A percentile compares a stretch with the other conserved stretches of the same genome.
Evolutionary conservation across 1,140 invertebrate genomes (phyloP).

Genomic region (Heliconius melpomene): DNA sequence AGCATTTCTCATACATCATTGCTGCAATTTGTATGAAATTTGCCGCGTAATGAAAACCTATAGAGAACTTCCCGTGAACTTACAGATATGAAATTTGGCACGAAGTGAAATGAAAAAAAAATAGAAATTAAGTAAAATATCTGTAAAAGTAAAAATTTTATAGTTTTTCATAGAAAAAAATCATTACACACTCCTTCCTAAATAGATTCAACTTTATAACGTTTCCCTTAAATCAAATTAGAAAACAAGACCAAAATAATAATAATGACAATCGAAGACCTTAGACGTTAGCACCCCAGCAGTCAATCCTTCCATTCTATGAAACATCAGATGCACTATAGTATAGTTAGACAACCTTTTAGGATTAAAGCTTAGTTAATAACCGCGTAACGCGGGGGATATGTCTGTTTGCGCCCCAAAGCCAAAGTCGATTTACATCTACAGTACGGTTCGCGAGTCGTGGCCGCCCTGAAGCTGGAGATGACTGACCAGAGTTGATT

Average conservation of each 20-base stretch:
- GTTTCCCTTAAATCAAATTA: neutral
- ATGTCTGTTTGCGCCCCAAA: conserved; percentile 10
- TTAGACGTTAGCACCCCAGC: conserved; percentile 4
- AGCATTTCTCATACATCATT: too few species aligned
- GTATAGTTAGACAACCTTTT: conserved; percentile 31
- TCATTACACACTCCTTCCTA: too few species aligned
- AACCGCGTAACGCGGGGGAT: conserved; percentile 15
- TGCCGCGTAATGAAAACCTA: too few species aligned
- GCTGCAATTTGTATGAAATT: too few species aligned
- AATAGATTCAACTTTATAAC: neutral
- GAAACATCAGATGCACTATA: conserved; percentile 21
- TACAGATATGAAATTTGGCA: too few species aligned
- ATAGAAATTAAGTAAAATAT: too few species aligned
- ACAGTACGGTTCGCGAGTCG: neutral
- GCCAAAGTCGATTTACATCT: conserved; percentile 23
- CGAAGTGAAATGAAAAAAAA: too few species aligned
- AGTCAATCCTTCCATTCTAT: neutral
- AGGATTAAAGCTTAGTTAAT: conserved; percentile 33
- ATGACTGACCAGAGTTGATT: too few species aligned
- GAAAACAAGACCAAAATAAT: neutral
- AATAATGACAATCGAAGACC: neutral
- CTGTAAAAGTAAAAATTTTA: too few species aligned
- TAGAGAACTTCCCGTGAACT: too few species aligned
- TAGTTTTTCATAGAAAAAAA: too few species aligned
- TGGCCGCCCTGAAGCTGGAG: too few species aligned